Percentiles rank a stretch among this genome's conserved stretches.
Conservation (phyloP, 2,797 vertebrate genomes). For the Eulemur rubriventer region DNA sequence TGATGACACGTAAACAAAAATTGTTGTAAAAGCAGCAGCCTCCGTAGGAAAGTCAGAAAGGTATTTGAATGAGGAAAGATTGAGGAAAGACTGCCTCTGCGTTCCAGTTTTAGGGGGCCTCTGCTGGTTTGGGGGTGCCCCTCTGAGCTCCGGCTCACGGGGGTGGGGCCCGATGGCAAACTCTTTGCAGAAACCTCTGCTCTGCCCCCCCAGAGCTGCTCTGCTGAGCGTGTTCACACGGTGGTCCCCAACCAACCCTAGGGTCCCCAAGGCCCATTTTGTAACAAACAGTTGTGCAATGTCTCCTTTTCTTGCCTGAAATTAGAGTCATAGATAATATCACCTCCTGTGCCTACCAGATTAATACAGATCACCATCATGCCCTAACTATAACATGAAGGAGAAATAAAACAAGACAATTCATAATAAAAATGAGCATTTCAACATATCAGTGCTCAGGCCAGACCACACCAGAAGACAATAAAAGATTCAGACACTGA, state of each 20-base stretch:
- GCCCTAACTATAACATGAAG: not conserved
- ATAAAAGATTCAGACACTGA: not conserved
- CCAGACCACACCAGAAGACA: not conserved
- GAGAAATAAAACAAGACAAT: not conserved
- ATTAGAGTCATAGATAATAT: not conserved
- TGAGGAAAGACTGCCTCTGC: not conserved
- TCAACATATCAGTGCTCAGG: not conserved
- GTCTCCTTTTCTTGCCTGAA: not conserved
- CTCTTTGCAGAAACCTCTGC: not conserved
- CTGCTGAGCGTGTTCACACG: not conserved
- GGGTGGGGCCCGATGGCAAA: not conserved
- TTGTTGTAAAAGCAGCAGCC: not conserved
- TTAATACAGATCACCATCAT: not conserved
- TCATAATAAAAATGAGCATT: not conserved
- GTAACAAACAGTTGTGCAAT: not conserved
- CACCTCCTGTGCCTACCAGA: fast-evolving
- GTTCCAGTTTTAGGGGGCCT: not conserved
- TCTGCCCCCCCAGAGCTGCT: not conserved
- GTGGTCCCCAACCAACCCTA: not conserved
- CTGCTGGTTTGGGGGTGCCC: not conserved
- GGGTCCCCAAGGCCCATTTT: not conserved
- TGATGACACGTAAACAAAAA: not conserved
- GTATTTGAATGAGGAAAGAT: not conserved
- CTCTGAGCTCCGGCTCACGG: not conserved
- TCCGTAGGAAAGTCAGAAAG: not conserved